Conservation (phyloP, 1,140 invertebrate genomes). For the Zaprionus davidi region DNA sequence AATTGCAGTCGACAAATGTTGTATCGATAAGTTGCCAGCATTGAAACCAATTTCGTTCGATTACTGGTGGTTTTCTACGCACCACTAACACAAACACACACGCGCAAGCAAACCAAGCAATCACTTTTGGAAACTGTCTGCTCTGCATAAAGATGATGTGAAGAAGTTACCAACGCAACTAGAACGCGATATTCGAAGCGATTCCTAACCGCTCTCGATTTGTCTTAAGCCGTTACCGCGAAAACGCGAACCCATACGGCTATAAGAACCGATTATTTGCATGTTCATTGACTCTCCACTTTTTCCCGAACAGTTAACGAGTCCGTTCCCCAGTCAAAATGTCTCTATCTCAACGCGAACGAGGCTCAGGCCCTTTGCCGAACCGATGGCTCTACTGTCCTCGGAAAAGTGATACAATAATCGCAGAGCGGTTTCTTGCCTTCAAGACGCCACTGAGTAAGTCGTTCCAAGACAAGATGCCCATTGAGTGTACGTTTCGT, state of each 20-base stretch:
- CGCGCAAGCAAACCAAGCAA: conserved; percentile 26
- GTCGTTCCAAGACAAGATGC: conserved; percentile 92
- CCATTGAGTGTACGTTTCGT: conserved; percentile 91
- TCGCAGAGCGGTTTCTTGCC: conserved; percentile 93
- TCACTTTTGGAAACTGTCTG: conserved; percentile 29
- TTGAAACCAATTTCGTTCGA: neutral
- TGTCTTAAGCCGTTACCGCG: neutral
- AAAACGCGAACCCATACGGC: neutral
- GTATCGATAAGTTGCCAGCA: conserved; percentile 1
- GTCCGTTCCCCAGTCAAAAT: conserved; percentile 28
- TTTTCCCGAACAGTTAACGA: conserved; percentile 18
- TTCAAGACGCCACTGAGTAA: conserved; percentile 96
- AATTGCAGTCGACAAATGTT: neutral
- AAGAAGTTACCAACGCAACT: conserved; percentile 28
- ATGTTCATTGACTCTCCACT: neutral
- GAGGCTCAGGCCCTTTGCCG: conserved; percentile 89
- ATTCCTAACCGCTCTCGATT: conserved; percentile 8
- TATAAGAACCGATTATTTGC: neutral
- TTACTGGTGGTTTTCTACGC: neutral
- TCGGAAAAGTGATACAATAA: conserved; percentile 90
- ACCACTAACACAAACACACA: conserved; percentile 14
- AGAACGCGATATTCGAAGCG: conserved; percentile 29
- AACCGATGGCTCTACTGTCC: conserved; percentile 97
- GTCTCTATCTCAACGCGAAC: conserved; percentile 62
- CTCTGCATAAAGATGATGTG: conserved; percentile 29